These are phyloP conservation scores for Lates calcarifer DNA, from an alignment of 2,113 vertebrate genomes.

Conservation along the genomic window DNA sequence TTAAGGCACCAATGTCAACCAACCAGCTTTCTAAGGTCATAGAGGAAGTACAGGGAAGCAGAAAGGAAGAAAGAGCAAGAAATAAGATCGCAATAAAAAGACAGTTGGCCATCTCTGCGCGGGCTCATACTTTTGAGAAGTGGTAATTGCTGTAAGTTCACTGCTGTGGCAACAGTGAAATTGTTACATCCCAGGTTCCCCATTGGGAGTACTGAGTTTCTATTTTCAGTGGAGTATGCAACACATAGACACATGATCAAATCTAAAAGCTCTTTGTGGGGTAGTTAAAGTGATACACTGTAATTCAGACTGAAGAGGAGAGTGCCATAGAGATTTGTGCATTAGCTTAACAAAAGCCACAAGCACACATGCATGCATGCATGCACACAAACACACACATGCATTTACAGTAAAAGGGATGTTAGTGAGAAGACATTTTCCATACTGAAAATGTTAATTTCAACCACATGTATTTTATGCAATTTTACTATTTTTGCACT, in stretches of 20 bases:
- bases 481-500: neutral
- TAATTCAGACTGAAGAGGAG: slow-evolving; percentile 28
- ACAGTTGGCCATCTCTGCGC: slow-evolving; percentile 12
- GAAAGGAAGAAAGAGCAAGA: neutral
- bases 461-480: neutral
- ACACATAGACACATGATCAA: slow-evolving; percentile 49
- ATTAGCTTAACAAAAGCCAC: neutral
- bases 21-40: slow-evolving; percentile 45
- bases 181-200: slow-evolving; percentile 3
- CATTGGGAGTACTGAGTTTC: slow-evolving; percentile 35
- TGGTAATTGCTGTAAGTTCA: slow-evolving; percentile 29
- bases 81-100: slow-evolving; percentile 4
- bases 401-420: neutral
- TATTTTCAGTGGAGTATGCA: slow-evolving; percentile 36
- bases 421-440: neutral
- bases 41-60: neutral
- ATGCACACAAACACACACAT: neutral
- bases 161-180: slow-evolving; percentile 1
- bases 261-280: slow-evolving; percentile 62
- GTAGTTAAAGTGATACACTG: slow-evolving; percentile 33
- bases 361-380: neutral
- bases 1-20: slow-evolving; percentile 28
- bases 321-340: slow-evolving; percentile 18
- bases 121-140: slow-evolving; percentile 19
- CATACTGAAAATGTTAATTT: neutral